These are phyloP conservation scores for Cantharis nigra DNA, from an alignment of 2,888 invertebrate genomes.

Conservation along the genomic window DNA sequence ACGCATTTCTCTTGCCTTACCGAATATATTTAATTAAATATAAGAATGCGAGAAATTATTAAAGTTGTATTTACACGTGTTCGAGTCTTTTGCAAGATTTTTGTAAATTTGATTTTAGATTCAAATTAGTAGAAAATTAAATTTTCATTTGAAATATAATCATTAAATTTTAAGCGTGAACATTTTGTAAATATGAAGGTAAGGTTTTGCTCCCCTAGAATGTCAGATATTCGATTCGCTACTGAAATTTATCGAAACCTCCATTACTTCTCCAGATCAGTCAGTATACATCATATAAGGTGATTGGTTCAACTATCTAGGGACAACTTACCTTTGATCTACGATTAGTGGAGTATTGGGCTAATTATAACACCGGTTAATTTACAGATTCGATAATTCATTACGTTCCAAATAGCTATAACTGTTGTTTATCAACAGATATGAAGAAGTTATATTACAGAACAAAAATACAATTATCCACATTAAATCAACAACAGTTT, in stretches of 20 bases:
- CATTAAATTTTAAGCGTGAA: background rate
- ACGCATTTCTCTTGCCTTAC: slow-evolving; percentile 16
- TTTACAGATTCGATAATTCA: background rate
- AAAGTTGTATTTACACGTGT: background rate
- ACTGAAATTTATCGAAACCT: background rate
- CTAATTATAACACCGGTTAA: background rate
- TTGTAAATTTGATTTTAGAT: background rate
- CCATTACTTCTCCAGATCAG: background rate
- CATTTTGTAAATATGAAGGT: background rate
- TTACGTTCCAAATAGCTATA: no score
- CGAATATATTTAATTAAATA: slow-evolving; percentile 11
- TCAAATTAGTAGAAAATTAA: background rate
- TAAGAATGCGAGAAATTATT: background rate
- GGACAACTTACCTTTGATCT: background rate
- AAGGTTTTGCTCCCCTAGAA: background rate
- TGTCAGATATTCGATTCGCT: background rate
- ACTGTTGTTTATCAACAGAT: no score
- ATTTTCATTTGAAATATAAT: background rate
- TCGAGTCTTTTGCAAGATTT: background rate
- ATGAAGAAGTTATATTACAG: no score
- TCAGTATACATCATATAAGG: background rate
- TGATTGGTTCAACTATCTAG: background rate
- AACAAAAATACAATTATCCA: no score
- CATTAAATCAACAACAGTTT: no score
- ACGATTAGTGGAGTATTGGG: background rate